Percentiles rank a stretch among this genome's conserved stretches.
These are phyloP conservation scores for Cotesia glomerata DNA, from an alignment of 1,140 invertebrate genomes.

Conservation along the genomic window DNA sequence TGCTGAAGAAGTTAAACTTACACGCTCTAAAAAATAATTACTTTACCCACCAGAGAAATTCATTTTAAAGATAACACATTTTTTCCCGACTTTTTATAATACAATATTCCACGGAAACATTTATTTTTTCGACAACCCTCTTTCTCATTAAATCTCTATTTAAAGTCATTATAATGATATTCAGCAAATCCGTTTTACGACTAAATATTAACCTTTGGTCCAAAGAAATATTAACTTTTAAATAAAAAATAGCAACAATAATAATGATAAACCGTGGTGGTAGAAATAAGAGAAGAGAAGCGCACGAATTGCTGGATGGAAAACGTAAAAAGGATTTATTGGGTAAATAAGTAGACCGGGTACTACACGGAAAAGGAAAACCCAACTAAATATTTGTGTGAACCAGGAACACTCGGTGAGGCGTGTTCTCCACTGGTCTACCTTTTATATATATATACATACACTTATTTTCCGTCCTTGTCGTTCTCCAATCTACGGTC, in stretches of 20 bases:
- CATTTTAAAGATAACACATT: too few species aligned
- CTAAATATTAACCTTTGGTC: too few species aligned
- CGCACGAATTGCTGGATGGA: background rate
- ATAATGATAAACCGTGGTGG: background rate
- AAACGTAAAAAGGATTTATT: background rate
- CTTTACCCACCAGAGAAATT: too few species aligned
- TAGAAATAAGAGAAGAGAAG: background rate
- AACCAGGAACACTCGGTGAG: background rate
- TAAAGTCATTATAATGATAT: too few species aligned
- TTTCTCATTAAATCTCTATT: too few species aligned
- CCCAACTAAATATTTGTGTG: slow-evolving; percentile 2
- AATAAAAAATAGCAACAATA: slow-evolving; percentile 18
- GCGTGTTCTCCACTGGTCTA: slow-evolving; percentile 15
- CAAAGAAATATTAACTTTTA: slow-evolving; percentile 27
- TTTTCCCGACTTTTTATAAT: too few species aligned
- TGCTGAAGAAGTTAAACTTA: too few species aligned
- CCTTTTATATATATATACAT: background rate
- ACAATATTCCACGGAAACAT: too few species aligned
- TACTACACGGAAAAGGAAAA: background rate
- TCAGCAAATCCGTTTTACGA: too few species aligned
- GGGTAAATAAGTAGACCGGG: background rate
- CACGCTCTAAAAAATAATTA: too few species aligned
- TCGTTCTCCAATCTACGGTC: background rate
- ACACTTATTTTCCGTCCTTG: background rate
- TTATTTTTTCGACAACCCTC: too few species aligned